Conservation (phyloP, 1,140 invertebrate species). For the Drosophila pachea region DNA sequence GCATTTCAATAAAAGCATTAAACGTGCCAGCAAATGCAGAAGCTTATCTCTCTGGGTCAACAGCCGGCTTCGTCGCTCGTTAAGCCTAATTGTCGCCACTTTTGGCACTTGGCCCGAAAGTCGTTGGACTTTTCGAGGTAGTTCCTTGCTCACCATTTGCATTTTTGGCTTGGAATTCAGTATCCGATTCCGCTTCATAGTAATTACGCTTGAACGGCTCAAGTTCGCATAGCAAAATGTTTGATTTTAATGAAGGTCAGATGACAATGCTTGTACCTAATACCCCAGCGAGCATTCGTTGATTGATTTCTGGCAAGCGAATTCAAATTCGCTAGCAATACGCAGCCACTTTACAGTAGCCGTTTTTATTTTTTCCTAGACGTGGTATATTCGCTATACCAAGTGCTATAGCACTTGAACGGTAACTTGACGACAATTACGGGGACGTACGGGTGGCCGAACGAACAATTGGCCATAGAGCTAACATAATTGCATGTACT, state of each 20-base stretch:
- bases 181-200: constrained; percentile 56
- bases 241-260: constrained; percentile 66
- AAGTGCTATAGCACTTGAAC: constrained; percentile 1
- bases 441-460: constrained; percentile 2
- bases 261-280: constrained; percentile 56
- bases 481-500: constrained; percentile 17
- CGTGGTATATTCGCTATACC: constrained; percentile 25
- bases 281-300: constrained; percentile 54
- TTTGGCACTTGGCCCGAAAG: constrained; percentile 26
- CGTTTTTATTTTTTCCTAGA: constrained; percentile 28
- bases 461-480: constrained; percentile 24
- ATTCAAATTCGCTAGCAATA: constrained; percentile 37
- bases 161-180: constrained; percentile 43
- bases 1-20: constrained; percentile 25
- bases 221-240: constrained; percentile 67
- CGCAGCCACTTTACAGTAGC: constrained; percentile 59
- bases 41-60: constrained; percentile 39
- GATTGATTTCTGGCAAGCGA: constrained; percentile 65
- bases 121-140: constrained; percentile 53
- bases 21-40: constrained; percentile 39
- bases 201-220: constrained; percentile 66
- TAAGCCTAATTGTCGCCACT: constrained; percentile 42
- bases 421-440: constrained; percentile 1
- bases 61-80: constrained; percentile 16
- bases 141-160: constrained; percentile 34